Evolutionary conservation across 2,888 invertebrate species (phyloP), one percentile per base, ranked within the genome.

Genomic region (Pammene fasciana): DNA sequence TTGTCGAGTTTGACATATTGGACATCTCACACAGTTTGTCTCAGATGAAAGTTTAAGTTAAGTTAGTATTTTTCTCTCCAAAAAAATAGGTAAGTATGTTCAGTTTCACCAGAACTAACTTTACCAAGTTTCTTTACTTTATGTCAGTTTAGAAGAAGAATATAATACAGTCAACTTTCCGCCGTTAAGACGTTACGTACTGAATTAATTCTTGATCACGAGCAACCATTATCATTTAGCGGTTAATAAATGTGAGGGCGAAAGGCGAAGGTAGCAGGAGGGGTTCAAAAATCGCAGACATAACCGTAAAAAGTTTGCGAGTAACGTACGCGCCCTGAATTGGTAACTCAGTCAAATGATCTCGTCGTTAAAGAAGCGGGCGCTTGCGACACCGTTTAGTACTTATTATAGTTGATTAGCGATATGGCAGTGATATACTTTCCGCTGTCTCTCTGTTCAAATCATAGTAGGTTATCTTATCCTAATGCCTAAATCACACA

Each of bases 261-360:
- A 83, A 84, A 83, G 82, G 82, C 83, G 80, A 85, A 87, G 87
- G 87, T 86, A 84, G 82, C 79, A 81, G 79, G 82, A 82, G 81
- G 82, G 88, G 86, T 86, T 87, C 88, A 88, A 87, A 88, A 89
- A 87, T 86, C 87, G 84, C 84, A 82, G 87, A 82, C 86, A 88
- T 90, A 89, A 89, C 86, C 90, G 86, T 89, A 90, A 90, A 89
- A 90, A 88, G 86, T 89, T 89, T 84, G 78, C 78, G 84, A 86
- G 86, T 86, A 83, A 87, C 85, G 86, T 81, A 87, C 89, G 88
- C 86, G 84, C 76, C 75, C 79, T 82, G 89, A 89, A 89, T 90
- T 86, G 80, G 79, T 81, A 85, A 88, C 82, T 65, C 70, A 68
- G 66, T 68, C 55, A 67, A 71, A 67, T 66, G 67, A 83, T 86